Base-by-base conservation (phyloP, 1,140 invertebrate genomes). In the Bilobella aurantiaca region DNA sequence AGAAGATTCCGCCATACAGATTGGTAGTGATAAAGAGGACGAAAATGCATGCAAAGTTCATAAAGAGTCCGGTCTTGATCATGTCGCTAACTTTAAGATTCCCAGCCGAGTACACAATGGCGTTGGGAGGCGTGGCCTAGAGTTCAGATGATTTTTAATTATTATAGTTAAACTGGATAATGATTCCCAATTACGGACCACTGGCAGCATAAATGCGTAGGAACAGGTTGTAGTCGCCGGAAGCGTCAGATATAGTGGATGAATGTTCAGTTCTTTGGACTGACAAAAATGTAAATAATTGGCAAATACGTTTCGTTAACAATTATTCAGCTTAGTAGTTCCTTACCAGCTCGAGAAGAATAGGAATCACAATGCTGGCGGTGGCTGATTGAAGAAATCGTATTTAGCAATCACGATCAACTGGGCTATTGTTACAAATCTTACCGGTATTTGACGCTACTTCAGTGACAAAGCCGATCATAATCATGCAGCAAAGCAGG, bases 171-270 rank as follows among this genome's bases (percentile, higher is more conserved):
- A 32, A 28, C 5, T 58, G 25, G 21, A 57, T 23, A 25, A 32
- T 2, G 23, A 34, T 64, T 57, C 27, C 29, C 21, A 56, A 23
- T 57, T 47, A 56, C 47, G 27, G n/a, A n/a, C n/a, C n/a, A 93
- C 90, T 1, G 92, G 91, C 74, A 89, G 76, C 79, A 88, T 86
- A 74, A 84, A 86, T 18, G 83, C 82, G 71, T 81, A 93, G 12
- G 89, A 92, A 75, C 87, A 90, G 12, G 83, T 84, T 53, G 88
- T 76, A 0, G 90, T 83, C 0, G 89, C 85, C 0, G 93, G 92
- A 65, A 96, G 78, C 83, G 95, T 91, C 73, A 94, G 80, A 76
- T 88, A 91, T 60, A 95, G 75, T 0, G 93, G 93, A 81, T 96
- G 88, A 53, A 87, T 80, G 70, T 82, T 74, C 70, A 88, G 80